Base-by-base conservation (phyloP, 2,888 invertebrate genomes). In the Stratiomys singularior region DNA sequence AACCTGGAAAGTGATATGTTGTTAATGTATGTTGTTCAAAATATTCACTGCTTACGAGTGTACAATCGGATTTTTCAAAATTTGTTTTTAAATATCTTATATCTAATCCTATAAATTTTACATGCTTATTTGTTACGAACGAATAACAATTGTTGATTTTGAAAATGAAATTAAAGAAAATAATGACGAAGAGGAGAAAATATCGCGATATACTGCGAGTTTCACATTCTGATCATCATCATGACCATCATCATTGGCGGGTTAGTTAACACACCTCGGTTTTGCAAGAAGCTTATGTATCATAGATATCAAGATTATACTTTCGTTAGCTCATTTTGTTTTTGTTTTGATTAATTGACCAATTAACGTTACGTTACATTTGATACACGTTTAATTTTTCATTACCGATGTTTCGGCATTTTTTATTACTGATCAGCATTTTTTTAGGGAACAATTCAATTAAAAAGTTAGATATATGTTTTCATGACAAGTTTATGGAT, bases 1-100 rank as follows among this genome's bases (percentile, higher is more conserved):
- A 93, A 84, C 96, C 96, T 97, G 91, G n/a, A 44, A 90, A 90
- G 84, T 15, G 15, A 28, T n/a, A n/a, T n/a, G n/a, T n/a, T n/a
- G n/a, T n/a, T n/a, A n/a, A n/a, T n/a, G n/a, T n/a, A n/a, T n/a
- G n/a, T n/a, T n/a, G n/a, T n/a, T n/a, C n/a, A n/a, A n/a, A n/a
- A n/a, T n/a, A n/a, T n/a, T n/a, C n/a, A n/a, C n/a, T n/a, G n/a
- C n/a, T n/a, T n/a, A n/a, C n/a, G n/a, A n/a, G n/a, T n/a, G n/a
- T n/a, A n/a, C n/a, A n/a, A n/a, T n/a, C n/a, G n/a, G n/a, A n/a
- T n/a, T n/a, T n/a, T n/a, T n/a, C n/a, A n/a, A n/a, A n/a, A n/a
- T n/a, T n/a, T n/a, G n/a, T n/a, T n/a, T n/a, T n/a, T n/a, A n/a
- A n/a, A n/a, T n/a, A n/a, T n/a, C n/a, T n/a, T n/a, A n/a, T n/a